A percentile compares a stretch with the other conserved stretches of the same genome.
These are phyloP conservation scores for Taphrorychus bicolor DNA, from an alignment of 2,888 invertebrate genomes.

Conservation along the genomic window DNA sequence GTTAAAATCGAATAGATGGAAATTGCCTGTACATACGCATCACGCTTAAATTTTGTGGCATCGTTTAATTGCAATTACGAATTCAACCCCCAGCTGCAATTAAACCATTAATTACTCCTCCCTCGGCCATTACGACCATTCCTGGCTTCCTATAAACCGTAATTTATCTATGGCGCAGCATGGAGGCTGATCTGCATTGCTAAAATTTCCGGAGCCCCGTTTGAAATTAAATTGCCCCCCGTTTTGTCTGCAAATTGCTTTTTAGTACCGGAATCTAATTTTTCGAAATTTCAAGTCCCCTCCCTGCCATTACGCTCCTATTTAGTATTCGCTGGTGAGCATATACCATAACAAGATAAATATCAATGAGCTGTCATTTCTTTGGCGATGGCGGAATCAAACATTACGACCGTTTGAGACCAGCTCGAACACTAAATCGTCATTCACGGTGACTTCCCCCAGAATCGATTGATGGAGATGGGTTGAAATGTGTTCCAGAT, in stretches of 20 bases:
- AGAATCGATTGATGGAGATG: slow-evolving; percentile 55
- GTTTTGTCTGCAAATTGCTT: not conserved
- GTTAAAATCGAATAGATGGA: not conserved
- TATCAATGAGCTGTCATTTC: not conserved
- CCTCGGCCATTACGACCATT: not conserved
- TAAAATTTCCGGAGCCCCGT: slow-evolving; percentile 34
- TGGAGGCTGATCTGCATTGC: slow-evolving; percentile 35
- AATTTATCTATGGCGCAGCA: slow-evolving; percentile 33
- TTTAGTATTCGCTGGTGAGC: too few relatives aligned
- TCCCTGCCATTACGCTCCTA: too few relatives aligned
- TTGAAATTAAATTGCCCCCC: slow-evolving; percentile 52
- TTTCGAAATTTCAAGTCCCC: not conserved
- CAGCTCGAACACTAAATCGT: slow-evolving; percentile 25
- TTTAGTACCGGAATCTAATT: not conserved
- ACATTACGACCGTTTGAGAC: slow-evolving; percentile 16
- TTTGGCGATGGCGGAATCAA: slow-evolving; percentile 1
- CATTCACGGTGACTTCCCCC: slow-evolving; percentile 24
- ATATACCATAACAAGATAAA: too few relatives aligned
- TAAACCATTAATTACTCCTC: slow-evolving; percentile 33
- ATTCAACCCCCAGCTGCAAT: slow-evolving; percentile 15
- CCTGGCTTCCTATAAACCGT: slow-evolving; percentile 10
- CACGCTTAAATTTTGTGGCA: not conserved
- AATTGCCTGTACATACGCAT: not conserved
- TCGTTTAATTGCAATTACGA: slow-evolving; percentile 7
- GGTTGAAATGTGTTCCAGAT: slow-evolving; percentile 56